These are phyloP conservation scores for Cactoblastis cactorum DNA, from an alignment of 2,888 invertebrate species.

Conservation along the genomic window DNA sequence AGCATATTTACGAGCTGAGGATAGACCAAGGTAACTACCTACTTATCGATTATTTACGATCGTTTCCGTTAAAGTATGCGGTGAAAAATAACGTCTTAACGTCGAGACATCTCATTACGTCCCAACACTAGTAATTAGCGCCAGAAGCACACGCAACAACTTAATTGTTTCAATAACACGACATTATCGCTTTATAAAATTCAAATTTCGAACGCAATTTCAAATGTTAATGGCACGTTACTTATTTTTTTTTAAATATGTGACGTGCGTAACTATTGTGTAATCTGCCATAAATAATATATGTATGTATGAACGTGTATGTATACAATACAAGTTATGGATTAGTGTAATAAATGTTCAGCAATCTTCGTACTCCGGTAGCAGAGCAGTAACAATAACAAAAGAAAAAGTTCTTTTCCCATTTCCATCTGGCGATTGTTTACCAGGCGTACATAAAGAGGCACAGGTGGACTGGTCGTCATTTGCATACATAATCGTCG, in stretches of 20 bases:
- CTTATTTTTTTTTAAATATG: background rate
- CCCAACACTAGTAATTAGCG: conserved; percentile 5
- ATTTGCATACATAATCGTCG: conserved; percentile 67
- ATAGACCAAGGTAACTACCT: conserved; percentile 21
- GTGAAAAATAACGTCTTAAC: conserved; percentile 18
- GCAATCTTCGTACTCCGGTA: conserved; percentile 3
- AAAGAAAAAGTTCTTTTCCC: conserved; percentile 35
- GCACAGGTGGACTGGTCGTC: conserved; percentile 58
- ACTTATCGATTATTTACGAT: conserved; percentile 24
- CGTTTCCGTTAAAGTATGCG: background rate
- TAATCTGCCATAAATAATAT: no score
- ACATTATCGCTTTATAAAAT: background rate
- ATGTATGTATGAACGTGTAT: no score
- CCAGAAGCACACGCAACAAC: background rate
- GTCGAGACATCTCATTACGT: conserved; percentile 15
- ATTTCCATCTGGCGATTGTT: conserved; percentile 62
- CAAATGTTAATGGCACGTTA: conserved; percentile 6
- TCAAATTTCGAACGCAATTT: conserved; percentile 1
- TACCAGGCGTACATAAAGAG: conserved; percentile 61
- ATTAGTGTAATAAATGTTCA: conserved; percentile 3
- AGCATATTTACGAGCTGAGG: conserved; percentile 42
- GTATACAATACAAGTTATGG: background rate
- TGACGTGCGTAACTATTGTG: conserved; percentile 1
- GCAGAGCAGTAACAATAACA: conserved; percentile 22
- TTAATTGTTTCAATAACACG: conserved; percentile 9